Evolutionary conservation across 2,113 vertebrate species (phyloP).

Genomic region (Sigmodon hispidus): DNA sequence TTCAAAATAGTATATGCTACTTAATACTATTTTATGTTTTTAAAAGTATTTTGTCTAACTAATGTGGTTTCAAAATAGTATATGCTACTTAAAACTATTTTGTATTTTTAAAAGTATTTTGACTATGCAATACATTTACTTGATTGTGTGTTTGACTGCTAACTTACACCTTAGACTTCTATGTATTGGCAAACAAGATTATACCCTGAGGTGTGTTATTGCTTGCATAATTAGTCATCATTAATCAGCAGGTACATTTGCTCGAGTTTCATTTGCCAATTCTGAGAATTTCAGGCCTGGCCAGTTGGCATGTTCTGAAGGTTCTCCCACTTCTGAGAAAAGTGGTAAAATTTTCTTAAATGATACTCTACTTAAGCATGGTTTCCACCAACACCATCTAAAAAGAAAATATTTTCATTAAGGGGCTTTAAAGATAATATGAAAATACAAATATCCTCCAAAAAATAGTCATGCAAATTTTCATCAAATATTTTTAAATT

Average conservation of each 20-base stretch:
- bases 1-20: background rate
- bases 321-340: conserved; percentile 54
- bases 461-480: background rate
- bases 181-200: conserved; percentile 60
- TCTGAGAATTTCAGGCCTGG: conserved; percentile 12
- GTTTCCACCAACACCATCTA: background rate
- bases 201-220: conserved; percentile 64
- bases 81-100: background rate
- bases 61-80: background rate
- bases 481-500: background rate
- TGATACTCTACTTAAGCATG: background rate
- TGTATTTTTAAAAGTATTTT: conserved; percentile 49
- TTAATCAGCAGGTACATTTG: conserved; percentile 71
- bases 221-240: conserved; percentile 80
- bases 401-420: background rate
- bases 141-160: conserved; percentile 34
- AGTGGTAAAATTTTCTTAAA: conserved; percentile 34
- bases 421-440: background rate
- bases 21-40: too few relatives aligned
- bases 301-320: conserved; percentile 62
- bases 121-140: conserved; percentile 4
- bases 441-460: background rate
- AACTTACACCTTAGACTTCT: conserved; percentile 35
- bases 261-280: conserved; percentile 77
- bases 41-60: background rate